Evolutionary conservation across 2,888 invertebrate genomes (phyloP), one percentile per base, ranked within the genome.

Genomic region (Lypha dubia): DNA sequence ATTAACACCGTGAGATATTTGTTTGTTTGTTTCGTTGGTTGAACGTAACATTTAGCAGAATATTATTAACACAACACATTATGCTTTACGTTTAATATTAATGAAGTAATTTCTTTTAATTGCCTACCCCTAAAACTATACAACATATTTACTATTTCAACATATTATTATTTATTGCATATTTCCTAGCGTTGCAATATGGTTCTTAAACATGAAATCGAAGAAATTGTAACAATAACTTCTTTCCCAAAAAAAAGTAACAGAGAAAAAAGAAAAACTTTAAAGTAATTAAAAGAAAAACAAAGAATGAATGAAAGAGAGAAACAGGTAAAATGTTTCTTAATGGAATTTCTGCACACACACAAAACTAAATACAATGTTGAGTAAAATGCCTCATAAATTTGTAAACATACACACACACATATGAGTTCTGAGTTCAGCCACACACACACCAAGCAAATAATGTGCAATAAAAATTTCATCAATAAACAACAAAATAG

Each of bases 51-150:
- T 46, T 81, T 68, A 24, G 15, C 62, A 20, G 51, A 49, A 74
- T 74, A 73, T 79, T 79, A 60, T 65, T 71, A 75, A 60, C 41
- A 24, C 35, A 32, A 60, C 32, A 58, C 35, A 24, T 35, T 28
- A 79, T 79, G 53, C 53, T 65, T 17, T 71, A 76, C 53, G 15
- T 76, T 24, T 35, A 58, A 49, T 74, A 84, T 77, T 84, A 84
- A 84, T 84, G 77, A 81, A 84, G 84, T 63, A 84, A 84, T 84
- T 84, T 81, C 77, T 65, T 81, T 81, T 84, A 84, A 84, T 84
- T 84, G 65, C 74, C 74, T 58, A 68, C 73, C 74, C 84, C 84
- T 81, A 79, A 73, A 84, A 75, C 63, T 75, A 75, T 84, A 77
- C 81, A 51, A 35, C 65, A 74, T 56, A 28, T 51, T 20, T n/a